phyloP scores from a whole-genome alignment of 2,888 invertebrate species.

The Athrips mouffetella region DNA sequence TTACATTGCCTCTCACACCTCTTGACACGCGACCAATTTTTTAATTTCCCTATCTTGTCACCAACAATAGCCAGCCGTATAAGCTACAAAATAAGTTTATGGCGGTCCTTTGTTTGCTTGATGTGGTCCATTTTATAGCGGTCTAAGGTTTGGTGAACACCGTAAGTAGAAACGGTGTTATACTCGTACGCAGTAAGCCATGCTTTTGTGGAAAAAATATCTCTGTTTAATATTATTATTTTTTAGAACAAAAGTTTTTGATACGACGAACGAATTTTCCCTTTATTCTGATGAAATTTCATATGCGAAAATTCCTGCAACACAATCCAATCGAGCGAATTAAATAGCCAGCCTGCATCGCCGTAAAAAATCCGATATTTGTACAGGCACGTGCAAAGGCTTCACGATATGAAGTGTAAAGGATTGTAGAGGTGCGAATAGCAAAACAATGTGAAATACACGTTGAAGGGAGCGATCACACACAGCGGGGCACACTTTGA shows the following conservation, averaged over 20 bases:
- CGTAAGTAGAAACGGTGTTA: no score
- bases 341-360: not conserved
- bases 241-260: no score
- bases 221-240: no score
- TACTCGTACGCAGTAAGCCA: no score
- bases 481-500: constrained; percentile 66
- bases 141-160: constrained; percentile 51
- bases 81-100: constrained; percentile 69
- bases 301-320: no score
- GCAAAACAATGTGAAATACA: constrained; percentile 20
- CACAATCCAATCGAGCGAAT: not conserved
- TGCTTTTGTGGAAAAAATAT: no score
- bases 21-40: constrained; percentile 28
- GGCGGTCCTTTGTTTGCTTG: constrained; percentile 50
- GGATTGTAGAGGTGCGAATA: constrained; percentile 14
- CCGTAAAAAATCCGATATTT: not conserved
- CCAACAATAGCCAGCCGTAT: constrained; percentile 30
- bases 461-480: constrained; percentile 40
- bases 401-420: not conserved
- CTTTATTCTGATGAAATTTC: no score
- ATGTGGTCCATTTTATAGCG: constrained; percentile 61
- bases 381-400: not conserved
- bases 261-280: no score
- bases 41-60: constrained; percentile 30
- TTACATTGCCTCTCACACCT: constrained; percentile 30